Evolutionary conservation across 2,888 invertebrate species (phyloP), one percentile per base, ranked within the genome.

Genomic region (Mimas tiliae): DNA sequence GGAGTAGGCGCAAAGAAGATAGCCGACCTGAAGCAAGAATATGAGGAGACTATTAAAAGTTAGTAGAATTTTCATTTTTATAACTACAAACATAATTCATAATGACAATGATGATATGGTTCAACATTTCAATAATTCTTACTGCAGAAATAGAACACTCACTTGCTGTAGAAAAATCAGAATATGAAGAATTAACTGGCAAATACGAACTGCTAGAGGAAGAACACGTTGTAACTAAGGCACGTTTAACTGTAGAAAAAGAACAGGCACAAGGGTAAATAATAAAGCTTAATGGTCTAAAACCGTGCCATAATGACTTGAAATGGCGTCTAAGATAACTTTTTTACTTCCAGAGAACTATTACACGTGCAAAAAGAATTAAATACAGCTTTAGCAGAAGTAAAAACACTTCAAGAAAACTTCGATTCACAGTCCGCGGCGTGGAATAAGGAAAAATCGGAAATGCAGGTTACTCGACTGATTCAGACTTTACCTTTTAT

Each of bases 131-230:
- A 19, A 38, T 83, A 69, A 52, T 65, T 84, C 82, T 69, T 62
- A 9, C 94, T 86, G 79, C 90, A 95, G 96, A 95, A 76, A 84
- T 97, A 67, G 96, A 97, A 83, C 94, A 94, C 74, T 95, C 96
- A 42, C 81, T 97, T 50, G 94, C 94, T 21, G 94, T 93, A 63
- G 96, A 96, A 81, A 95, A 95, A 71, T 95, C 96, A 71, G 96
- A 97, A 72, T 96, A 96, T 81, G 96, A 96, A 62, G 97, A 97
- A 75, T 90, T 98, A 65, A 97, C 97, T 42, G 94, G 95, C 19
- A 97, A 97, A 85, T 97, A 97, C 87, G 98, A 97, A 85, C 94
- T 96, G 69, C 87, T 98, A 48, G 96, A 97, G 82, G 97, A 98
- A 83, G 97, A 98, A 79, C 97, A 97, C 74, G 96, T 97, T 0